Conservation (phyloP, 1,140 invertebrate genomes). For the Drosophila chauvacae region DNA sequence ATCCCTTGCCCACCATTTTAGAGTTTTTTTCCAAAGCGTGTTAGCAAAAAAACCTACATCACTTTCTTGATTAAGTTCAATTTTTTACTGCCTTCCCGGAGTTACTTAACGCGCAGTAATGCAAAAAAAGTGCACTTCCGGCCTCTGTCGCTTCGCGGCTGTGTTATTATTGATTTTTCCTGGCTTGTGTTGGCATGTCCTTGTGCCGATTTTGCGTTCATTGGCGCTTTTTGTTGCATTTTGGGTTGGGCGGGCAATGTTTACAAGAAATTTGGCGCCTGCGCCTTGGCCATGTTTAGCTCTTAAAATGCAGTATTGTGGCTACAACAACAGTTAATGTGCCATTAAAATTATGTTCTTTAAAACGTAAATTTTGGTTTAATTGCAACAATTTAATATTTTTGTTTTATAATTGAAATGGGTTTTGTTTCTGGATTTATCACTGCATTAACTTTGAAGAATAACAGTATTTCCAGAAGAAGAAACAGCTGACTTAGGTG, state of each 20-base stretch:
- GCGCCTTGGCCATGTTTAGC: conserved; percentile 41
- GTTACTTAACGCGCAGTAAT: conserved; percentile 36
- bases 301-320: conserved; percentile 44
- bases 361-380: not conserved
- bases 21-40: not conserved
- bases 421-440: not conserved
- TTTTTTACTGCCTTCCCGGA: conserved; percentile 17
- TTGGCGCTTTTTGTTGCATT: conserved; percentile 52
- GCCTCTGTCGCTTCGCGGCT: conserved; percentile 48
- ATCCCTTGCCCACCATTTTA: conserved; percentile 76
- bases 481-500: conserved; percentile 18
- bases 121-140: conserved; percentile 70
- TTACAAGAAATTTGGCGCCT: conserved; percentile 62
- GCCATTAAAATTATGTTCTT: not conserved
- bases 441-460: not conserved
- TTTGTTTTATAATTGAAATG: not conserved
- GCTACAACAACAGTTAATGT: conserved; percentile 27
- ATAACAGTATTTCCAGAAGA: conserved; percentile 13
- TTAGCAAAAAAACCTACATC: conserved; percentile 28
- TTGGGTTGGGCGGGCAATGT: conserved; percentile 66
- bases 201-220: conserved; percentile 73
- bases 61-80: not conserved
- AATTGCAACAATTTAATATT: not conserved
- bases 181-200: conserved; percentile 53
- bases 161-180: conserved; percentile 79